Conservation (phyloP, 1,140 invertebrate genomes). For the Tyrophagus putrescentiae region DNA sequence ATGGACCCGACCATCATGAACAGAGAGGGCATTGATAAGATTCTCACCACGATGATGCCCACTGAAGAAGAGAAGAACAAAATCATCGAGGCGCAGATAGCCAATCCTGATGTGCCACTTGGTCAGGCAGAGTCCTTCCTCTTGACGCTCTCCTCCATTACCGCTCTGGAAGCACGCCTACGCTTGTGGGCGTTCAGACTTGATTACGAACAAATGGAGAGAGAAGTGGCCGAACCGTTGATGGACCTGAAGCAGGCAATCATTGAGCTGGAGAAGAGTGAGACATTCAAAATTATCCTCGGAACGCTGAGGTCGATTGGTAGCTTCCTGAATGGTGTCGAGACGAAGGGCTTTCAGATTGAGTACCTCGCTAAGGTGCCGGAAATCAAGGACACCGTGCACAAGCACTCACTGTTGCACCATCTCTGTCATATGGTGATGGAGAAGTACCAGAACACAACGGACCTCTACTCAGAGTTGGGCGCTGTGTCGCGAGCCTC, state of each 20-base stretch:
- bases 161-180: slow-evolving; percentile 79
- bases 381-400: slow-evolving; percentile 97
- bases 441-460: slow-evolving; percentile 76
- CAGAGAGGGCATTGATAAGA: slow-evolving; percentile 77
- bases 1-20: slow-evolving; percentile 98
- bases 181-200: slow-evolving; percentile 90
- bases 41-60: slow-evolving; percentile 83
- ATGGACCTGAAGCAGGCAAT: slow-evolving; percentile 96
- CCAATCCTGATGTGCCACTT: slow-evolving; percentile 83
- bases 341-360: slow-evolving; percentile 91
- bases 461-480: slow-evolving; percentile 94
- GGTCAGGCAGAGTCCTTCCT: slow-evolving; percentile 97
- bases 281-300: slow-evolving; percentile 86
- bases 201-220: slow-evolving; percentile 91
- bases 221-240: slow-evolving; percentile 92
- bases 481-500: slow-evolving; percentile 81
- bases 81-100: slow-evolving; percentile 85
- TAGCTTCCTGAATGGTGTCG: slow-evolving; percentile 88
- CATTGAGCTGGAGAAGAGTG: slow-evolving; percentile 70
- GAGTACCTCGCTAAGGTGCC: slow-evolving; percentile 95
- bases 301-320: slow-evolving; percentile 84
- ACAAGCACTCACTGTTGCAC: slow-evolving; percentile 92
- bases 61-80: slow-evolving; percentile 87
- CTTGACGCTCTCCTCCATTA: slow-evolving; percentile 83
- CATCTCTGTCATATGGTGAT: slow-evolving; percentile 95